These are phyloP conservation scores for Drosophila mauritiana DNA, from an alignment of 1,140 invertebrate genomes.

Conservation along the genomic window DNA sequence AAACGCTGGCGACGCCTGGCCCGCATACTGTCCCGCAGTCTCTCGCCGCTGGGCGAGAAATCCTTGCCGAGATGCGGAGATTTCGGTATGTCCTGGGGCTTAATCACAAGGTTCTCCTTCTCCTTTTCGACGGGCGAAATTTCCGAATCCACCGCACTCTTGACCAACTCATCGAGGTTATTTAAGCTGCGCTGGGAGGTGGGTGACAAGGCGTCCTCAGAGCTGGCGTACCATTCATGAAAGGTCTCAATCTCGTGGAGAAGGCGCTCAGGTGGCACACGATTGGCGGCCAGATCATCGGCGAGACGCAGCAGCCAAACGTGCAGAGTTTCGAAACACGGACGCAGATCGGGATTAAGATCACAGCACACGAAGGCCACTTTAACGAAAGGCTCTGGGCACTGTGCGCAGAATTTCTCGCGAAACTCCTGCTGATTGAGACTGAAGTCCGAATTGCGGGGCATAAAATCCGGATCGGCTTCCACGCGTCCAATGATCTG, in stretches of 20 bases:
- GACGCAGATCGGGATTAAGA: slow-evolving; percentile 93
- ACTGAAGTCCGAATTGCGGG: slow-evolving; percentile 95
- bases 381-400: slow-evolving; percentile 94
- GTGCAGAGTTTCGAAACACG: slow-evolving; percentile 94
- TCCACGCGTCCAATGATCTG: slow-evolving; percentile 96
- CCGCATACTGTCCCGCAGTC: slow-evolving; percentile 79
- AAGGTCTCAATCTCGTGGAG: slow-evolving; percentile 92
- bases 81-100: slow-evolving; percentile 78
- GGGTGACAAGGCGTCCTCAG: slow-evolving; percentile 76
- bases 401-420: slow-evolving; percentile 94
- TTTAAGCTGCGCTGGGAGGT: slow-evolving; percentile 77
- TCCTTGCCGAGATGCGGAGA: slow-evolving; percentile 83
- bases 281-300: slow-evolving; percentile 89
- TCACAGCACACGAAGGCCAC: slow-evolving; percentile 95
- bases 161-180: slow-evolving; percentile 50
- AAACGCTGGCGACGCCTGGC: slow-evolving; percentile 75
- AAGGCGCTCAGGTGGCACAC: slow-evolving; percentile 87
- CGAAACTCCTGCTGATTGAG: slow-evolving; percentile 94
- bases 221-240: slow-evolving; percentile 79
- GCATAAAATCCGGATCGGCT: slow-evolving; percentile 96
- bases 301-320: slow-evolving; percentile 92
- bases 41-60: slow-evolving; percentile 81
- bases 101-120: slow-evolving; percentile 57
- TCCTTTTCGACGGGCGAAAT: background rate
- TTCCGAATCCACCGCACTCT: background rate